Conservation (phyloP, 2,797 vertebrate genomes). For the Buphagus erythrorhynchus region DNA sequence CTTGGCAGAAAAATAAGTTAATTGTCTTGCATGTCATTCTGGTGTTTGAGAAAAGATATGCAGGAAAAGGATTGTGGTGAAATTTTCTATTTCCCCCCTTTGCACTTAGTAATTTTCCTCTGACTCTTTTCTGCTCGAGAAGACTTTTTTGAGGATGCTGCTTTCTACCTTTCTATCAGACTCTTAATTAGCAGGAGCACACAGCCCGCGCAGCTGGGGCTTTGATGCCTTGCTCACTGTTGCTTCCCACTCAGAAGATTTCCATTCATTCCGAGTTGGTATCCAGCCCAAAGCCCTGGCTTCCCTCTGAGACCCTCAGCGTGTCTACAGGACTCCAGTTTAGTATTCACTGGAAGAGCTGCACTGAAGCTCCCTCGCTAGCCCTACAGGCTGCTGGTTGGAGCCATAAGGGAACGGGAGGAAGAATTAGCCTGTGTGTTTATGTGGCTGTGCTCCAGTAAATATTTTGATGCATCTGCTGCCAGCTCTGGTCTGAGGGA, state of each 20-base stretch:
- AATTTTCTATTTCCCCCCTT: neutral
- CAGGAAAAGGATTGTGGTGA: neutral
- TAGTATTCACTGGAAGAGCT: conserved; percentile 56
- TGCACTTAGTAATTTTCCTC: neutral
- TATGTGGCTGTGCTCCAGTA: conserved; percentile 72
- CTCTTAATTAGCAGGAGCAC: conserved; percentile 36
- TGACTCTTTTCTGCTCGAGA: neutral
- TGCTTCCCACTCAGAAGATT: conserved; percentile 43
- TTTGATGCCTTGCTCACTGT: conserved; percentile 46
- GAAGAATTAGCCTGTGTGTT: conserved; percentile 71
- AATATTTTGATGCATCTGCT: conserved; percentile 74
- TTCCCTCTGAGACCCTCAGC: conserved; percentile 44
- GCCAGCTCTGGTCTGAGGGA: conserved; percentile 67
- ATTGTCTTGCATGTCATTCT: neutral
- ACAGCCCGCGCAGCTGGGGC: conserved; percentile 21
- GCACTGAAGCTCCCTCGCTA: conserved; percentile 58
- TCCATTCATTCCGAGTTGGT: conserved; percentile 72
- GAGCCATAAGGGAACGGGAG: conserved; percentile 62
- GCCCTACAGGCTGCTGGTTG: conserved; percentile 71
- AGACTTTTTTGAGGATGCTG: neutral
- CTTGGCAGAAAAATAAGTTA: neutral
- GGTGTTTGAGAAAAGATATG: neutral
- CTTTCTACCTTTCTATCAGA: conserved; percentile 47
- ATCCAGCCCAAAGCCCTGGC: conserved; percentile 46
- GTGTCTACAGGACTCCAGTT: conserved; percentile 55